Evolutionary conservation across 2,888 invertebrate genomes (phyloP), one percentile per base, ranked within the genome.

Genomic region (Acrobasis suavella): DNA sequence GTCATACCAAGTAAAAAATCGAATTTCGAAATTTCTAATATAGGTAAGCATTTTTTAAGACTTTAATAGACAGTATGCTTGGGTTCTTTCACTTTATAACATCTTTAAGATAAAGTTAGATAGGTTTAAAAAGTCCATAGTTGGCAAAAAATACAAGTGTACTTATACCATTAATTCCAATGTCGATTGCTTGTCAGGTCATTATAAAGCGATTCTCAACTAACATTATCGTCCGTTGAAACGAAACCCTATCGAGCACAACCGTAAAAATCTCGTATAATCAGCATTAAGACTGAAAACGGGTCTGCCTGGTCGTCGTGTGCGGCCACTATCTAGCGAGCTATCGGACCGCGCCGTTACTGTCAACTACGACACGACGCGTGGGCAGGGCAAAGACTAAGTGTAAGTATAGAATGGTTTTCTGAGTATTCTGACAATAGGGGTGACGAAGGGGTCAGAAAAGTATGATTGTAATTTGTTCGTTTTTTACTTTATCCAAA

Each of bases 271-370:
- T 60, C 51, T 60, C 51, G 51, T 51, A 51, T 51, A 60, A 51
- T 51, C 60, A 50, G 60, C 22, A 39, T 60, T 38, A 51, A 60
- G 17, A 60, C 50, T 60, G 16, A 60, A 60, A 64, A 63, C 66
- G 58, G 63, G 65, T 71, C 62, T 69, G 68, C 69, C 70, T 69
- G 64, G 61, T 64, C 65, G 72, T 81, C 88, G 88, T 89, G 90
- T 91, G 91, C 83, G 91, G 89, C 62, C 87, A 69, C 69, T 86
- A 89, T 87, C 87, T 78, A 72, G 75, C 73, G 65, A 76, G 75
- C 78, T 89, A 88, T 88, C 87, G 76, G 80, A 80, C 77, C 81
- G 83, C 82, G 87, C 84, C 84, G 85, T 90, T 81, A 89, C 85
- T 88, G 89, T 89, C 87, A 77, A 76, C 69, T 68, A 76, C 71